Percentiles rank a stretch among this genome's conserved stretches.
phyloP scores from a whole-genome alignment of 2,797 vertebrate genomes.

The Tinamus major region DNA sequence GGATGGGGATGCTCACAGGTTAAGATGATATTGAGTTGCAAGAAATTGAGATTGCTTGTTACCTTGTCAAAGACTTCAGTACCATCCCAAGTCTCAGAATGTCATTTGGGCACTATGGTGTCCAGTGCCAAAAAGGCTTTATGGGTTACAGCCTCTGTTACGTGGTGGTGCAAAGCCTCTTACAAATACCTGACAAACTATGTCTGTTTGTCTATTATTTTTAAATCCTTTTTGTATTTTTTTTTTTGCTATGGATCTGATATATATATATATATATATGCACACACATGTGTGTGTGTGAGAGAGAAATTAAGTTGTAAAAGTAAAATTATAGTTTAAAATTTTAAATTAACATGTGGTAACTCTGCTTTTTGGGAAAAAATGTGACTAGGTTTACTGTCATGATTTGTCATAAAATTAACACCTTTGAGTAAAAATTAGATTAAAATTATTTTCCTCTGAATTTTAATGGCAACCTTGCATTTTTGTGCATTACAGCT shows the following conservation, averaged over 20 bases:
- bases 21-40: neutral
- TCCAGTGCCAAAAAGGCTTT: neutral
- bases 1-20: accelerated
- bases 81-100: neutral
- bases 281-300: too few species aligned
- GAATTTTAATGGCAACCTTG: neutral
- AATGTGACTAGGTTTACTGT: accelerated
- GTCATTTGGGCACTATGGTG: neutral
- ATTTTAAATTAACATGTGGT: neutral
- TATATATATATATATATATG: neutral
- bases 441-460: neutral
- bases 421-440: neutral
- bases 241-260: neutral
- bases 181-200: neutral
- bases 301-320: neutral
- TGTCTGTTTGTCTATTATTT: neutral
- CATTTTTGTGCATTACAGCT: neutral
- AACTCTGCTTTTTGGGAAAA: neutral
- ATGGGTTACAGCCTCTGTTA: neutral
- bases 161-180: neutral
- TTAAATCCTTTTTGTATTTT: neutral
- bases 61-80: neutral
- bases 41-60: neutral
- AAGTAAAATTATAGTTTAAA: neutral
- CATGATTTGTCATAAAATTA: neutral